phyloP scores from a whole-genome alignment of 1,140 invertebrate genomes.

The Hycleus phaleratus region DNA sequence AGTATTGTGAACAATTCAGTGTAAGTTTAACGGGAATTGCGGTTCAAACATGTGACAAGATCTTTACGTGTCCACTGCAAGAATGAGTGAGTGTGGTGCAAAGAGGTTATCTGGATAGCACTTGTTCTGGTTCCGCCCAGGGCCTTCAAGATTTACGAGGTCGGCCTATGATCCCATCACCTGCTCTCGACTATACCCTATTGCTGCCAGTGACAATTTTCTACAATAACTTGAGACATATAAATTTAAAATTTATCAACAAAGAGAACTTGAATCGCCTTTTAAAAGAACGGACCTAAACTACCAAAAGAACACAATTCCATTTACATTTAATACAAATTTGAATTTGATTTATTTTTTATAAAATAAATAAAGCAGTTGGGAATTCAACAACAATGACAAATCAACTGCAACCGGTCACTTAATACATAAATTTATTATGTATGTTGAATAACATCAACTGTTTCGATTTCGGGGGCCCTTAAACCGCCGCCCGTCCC shows the following conservation, averaged over 20 bases:
- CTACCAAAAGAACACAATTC: too few species aligned
- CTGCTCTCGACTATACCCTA: slow-evolving; percentile 5
- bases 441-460: too few species aligned
- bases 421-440: too few species aligned
- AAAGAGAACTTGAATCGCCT: neutral
- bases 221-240: slow-evolving; percentile 1
- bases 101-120: slow-evolving; percentile 34
- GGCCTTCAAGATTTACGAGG: slow-evolving; percentile 30
- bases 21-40: slow-evolving; percentile 4
- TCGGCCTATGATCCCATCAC: slow-evolving; percentile 28
- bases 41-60: slow-evolving; percentile 23
- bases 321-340: too few species aligned
- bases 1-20: neutral
- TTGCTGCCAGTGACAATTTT: neutral
- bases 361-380: too few species aligned
- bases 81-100: slow-evolving; percentile 30
- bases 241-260: neutral
- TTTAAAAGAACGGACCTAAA: too few species aligned
- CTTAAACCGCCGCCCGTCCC: too few species aligned
- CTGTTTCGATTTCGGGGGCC: too few species aligned
- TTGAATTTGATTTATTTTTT: too few species aligned
- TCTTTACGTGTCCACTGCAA: slow-evolving; percentile 26
- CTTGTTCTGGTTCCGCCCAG: slow-evolving; percentile 30
- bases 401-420: too few species aligned
- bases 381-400: too few species aligned